Evolutionary conservation across 2,888 invertebrate species (phyloP), one percentile per base, ranked within the genome.

Genomic region (Dicranocentrus wangi): DNA sequence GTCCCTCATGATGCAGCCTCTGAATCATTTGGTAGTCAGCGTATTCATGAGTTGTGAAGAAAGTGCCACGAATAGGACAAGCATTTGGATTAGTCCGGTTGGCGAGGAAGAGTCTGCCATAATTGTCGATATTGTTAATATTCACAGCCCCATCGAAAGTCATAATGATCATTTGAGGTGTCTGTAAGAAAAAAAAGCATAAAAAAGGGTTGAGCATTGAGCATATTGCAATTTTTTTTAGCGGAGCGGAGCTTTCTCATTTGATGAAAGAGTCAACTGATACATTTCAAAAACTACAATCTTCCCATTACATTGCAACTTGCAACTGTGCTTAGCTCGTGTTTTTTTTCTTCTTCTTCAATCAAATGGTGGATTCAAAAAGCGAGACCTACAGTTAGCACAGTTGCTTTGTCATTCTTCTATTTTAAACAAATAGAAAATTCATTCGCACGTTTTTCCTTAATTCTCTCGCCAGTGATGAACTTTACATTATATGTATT

Each of bases 11-110:
- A 72, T 95, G 95, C 72, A 97, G 90, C 87, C 94, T 92, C 89
- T 98, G 96, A 21, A 96, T 94, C 92, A 95, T 95, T 87, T 94
- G 94, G 90, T 98, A 98, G 90, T 98, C 97, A 88, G 96, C 96
- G 91, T 90, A 94, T 86, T 92, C 92, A 88, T 98, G 98, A 5
- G 96, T 94, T 84, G 96, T 91, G 90, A 97, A 98, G 91, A 97
- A 98, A 2, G 98, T 98, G 82, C 96, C 97, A 85, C 92, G 93
- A 85, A 97, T 93, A 17, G 93, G 92, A 87, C 97, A 97, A 17
- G 94, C 95, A 88, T 98, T 97, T 60, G 96, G 95, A 90, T 97
- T 97, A 87, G 93, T 91, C 85, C 94, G 91, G 88, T 93, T 93
- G 5, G 82, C 82, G 87, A 92, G 92, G 89, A 97, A 95, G 73